Evolutionary conservation across 2,797 vertebrate genomes (phyloP), one percentile per base, ranked within the genome.

Genomic region (Lithobates pipiens): DNA sequence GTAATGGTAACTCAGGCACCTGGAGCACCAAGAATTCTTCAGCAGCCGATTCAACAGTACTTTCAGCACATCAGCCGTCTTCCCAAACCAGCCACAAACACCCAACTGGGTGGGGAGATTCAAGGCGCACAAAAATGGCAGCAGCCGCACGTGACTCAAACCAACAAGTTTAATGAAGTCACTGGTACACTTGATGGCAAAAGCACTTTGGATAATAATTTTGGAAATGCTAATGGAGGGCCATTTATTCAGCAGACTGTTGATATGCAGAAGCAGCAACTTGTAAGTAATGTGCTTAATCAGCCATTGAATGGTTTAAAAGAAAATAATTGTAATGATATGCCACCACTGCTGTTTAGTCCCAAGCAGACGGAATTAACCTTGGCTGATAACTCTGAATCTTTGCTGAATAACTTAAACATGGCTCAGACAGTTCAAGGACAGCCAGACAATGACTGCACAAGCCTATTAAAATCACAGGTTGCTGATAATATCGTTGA

Each of bases 1-100:
- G 94, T 99, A 23, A 93, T 98, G 94, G 97, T 99, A 27, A 95
- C 97, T 5, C 97, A 97, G 90, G 91, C 95, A 68, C 89, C 95
- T 0, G 95, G 92, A 65, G 92, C 94, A 68, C 91, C 95, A 71
- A 92, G 88, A 11, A 36, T 95, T 84, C 85, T 93, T 2, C 89
- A 94, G 72, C 94, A 91, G 36, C 89, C 93, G 3, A 13, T 92
- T 77, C 94, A 93, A 67, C 95, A 94, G 72, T 86, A 94, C 21
- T 71, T 92, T 25, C 94, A 95, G 25, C 92, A 93, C 67, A 88
- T 94, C 11, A 92, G 92, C 42, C 90, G 91, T 6, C 80, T 91
- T 61, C 83, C 90, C 3, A 0, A 90, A 65, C 92, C 89, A 79
- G 27, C 89, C 2, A 3, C 80, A 1, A 39, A 84, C 15, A 74